A percentile compares a stretch with the other conserved stretches of the same genome.
Conservation (phyloP, 1,140 invertebrate genomes). For the Calliopsis andreniformis region DNA sequence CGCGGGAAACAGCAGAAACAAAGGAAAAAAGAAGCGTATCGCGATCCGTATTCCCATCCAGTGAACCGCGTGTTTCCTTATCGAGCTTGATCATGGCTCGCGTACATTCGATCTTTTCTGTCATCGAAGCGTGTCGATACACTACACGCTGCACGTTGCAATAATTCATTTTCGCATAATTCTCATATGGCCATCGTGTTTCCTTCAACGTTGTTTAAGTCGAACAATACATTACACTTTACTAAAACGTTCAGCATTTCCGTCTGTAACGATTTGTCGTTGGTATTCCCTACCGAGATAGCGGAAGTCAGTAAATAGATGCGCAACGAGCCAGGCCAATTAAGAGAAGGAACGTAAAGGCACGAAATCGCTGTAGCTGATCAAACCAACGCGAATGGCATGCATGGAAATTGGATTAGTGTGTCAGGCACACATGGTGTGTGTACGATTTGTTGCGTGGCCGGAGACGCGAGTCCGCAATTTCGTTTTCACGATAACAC, state of each 20-base stretch:
- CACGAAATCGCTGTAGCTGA: conserved; percentile 34
- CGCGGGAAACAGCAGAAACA: conserved; percentile 32
- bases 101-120: conserved; percentile 28
- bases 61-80: conserved; percentile 17
- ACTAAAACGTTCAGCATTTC: too few relatives aligned
- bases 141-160: conserved; percentile 30
- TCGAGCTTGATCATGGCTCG: conserved; percentile 20
- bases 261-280: background rate
- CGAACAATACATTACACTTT: background rate
- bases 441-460: conserved; percentile 1
- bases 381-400: conserved; percentile 27
- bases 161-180: conserved; percentile 45
- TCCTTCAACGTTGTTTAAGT: background rate
- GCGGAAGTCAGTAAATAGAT: background rate
- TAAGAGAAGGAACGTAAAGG: conserved; percentile 1
- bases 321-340: background rate
- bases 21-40: background rate
- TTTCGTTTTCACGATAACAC: conserved; percentile 36
- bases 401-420: conserved; percentile 68
- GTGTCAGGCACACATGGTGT: conserved; percentile 53
- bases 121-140: conserved; percentile 39
- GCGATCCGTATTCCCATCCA: conserved; percentile 24
- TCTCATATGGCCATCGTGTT: too few relatives aligned
- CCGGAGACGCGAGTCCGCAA: background rate
- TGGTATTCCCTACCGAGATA: background rate